phyloP scores from a whole-genome alignment of 1,140 invertebrate species.

The Fopius arisanus region DNA sequence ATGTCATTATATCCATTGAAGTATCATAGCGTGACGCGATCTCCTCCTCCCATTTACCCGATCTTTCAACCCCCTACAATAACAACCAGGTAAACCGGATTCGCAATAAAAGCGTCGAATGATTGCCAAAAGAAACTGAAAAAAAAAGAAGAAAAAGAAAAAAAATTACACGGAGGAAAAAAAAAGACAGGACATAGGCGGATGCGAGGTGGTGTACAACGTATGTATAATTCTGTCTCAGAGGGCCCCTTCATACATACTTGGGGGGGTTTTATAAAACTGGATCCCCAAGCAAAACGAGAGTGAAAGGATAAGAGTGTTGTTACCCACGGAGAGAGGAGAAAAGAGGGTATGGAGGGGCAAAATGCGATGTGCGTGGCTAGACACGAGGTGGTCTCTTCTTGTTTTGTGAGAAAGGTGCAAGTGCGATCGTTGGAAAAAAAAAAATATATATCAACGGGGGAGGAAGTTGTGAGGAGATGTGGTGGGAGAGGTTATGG shows the following conservation, averaged over 20 bases:
- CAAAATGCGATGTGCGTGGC: conserved; percentile 11
- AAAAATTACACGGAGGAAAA: conserved; percentile 1
- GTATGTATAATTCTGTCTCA: conserved; percentile 15
- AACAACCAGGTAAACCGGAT: conserved; percentile 54
- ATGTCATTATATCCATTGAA: neutral
- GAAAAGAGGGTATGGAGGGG: neutral
- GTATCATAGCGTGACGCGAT: neutral
- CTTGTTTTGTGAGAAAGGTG: conserved; percentile 48
- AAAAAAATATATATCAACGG: neutral
- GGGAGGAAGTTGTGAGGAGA: conserved; percentile 29
- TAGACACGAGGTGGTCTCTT: conserved; percentile 30
- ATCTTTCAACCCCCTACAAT: conserved; percentile 23
- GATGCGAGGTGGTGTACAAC: conserved; percentile 37
- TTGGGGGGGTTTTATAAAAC: neutral
- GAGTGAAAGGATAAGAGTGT: conserved; percentile 44
- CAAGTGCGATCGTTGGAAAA: conserved; percentile 42
- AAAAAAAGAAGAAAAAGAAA: neutral
- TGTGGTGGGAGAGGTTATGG: neutral
- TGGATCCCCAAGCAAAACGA: conserved; percentile 42
- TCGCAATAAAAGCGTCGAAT: conserved; percentile 54
- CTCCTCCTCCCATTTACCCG: conserved; percentile 15
- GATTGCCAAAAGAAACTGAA: conserved; percentile 11
- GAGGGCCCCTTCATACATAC: neutral
- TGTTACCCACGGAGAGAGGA: neutral
- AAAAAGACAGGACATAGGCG: conserved; percentile 2